Percentiles rank a stretch among this genome's conserved stretches.
These are phyloP conservation scores for Torymus tubicola DNA, from an alignment of 2,888 invertebrate genomes.

Conservation along the genomic window DNA sequence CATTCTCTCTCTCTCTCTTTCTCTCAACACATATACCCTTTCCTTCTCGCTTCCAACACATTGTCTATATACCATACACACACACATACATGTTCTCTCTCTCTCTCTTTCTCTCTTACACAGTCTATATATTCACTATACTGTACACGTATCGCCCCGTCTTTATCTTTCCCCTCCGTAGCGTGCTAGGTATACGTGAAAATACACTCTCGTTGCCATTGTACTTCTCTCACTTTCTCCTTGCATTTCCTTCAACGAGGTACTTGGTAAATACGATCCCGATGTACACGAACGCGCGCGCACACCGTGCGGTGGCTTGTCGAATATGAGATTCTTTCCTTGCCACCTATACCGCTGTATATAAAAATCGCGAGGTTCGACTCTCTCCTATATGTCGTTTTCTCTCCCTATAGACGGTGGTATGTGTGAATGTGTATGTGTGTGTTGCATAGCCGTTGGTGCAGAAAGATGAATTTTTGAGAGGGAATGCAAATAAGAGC, in stretches of 20 bases:
- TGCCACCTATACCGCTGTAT: background rate
- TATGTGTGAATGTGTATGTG: too few species aligned
- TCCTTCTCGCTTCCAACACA: too few species aligned
- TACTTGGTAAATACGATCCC: conserved; percentile 43
- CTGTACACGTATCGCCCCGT: too few species aligned
- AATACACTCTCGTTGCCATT: conserved; percentile 45
- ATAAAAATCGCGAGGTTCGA: background rate
- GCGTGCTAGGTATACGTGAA: conserved; percentile 3
- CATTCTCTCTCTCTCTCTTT: background rate
- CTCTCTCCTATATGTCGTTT: conserved; percentile 19
- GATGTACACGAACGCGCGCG: background rate
- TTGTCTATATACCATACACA: too few species aligned
- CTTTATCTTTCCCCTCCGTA: too few species aligned
- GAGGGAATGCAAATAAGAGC: conserved; percentile 18
- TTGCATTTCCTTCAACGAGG: conserved; percentile 45
- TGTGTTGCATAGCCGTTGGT: conserved; percentile 4
- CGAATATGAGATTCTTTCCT: conserved; percentile 24
- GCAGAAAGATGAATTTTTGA: conserved; percentile 51
- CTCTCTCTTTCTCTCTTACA: too few species aligned
- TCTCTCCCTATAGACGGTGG: conserved; percentile 26
- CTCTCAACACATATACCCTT: background rate
- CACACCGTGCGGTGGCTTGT: background rate
- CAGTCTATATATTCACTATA: too few species aligned
- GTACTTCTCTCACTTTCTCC: conserved; percentile 31
- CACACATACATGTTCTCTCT: too few species aligned